phyloP scores from a whole-genome alignment of 1,140 invertebrate species.

The Calycopis cecrops region DNA sequence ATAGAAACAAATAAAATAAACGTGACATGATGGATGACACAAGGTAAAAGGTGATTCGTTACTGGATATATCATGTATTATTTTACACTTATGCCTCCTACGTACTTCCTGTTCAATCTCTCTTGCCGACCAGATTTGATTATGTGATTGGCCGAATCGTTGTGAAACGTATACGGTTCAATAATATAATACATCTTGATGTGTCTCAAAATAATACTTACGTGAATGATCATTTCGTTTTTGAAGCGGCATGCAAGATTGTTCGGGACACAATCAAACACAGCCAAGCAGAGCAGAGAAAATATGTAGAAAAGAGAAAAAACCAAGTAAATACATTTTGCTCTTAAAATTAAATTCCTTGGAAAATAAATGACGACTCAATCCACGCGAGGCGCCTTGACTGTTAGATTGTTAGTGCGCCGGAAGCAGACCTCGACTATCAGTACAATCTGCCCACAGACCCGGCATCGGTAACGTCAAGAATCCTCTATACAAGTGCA shows the following conservation, averaged over 20 bases:
- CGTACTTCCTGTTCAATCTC: slow-evolving; percentile 14
- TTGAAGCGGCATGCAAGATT: slow-evolving; percentile 84
- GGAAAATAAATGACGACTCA: slow-evolving; percentile 69
- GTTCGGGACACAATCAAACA: slow-evolving; percentile 84
- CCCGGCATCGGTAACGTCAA: slow-evolving; percentile 39
- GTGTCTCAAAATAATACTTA: slow-evolving; percentile 82
- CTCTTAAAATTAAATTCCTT: slow-evolving; percentile 68
- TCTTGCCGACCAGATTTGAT: slow-evolving; percentile 23
- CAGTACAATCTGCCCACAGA: slow-evolving; percentile 5
- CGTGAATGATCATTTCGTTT: slow-evolving; percentile 86
- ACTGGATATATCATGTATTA: slow-evolving; percentile 24
- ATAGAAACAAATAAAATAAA: slow-evolving; percentile 46
- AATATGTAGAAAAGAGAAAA: slow-evolving; percentile 82
- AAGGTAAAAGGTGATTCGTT: slow-evolving; percentile 47
- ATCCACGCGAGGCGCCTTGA: slow-evolving; percentile 66
- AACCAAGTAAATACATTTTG: slow-evolving; percentile 78
- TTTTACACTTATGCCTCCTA: slow-evolving; percentile 21
- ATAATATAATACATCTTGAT: slow-evolving; percentile 55
- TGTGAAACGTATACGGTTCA: slow-evolving; percentile 26
- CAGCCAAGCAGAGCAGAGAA: slow-evolving; percentile 86
- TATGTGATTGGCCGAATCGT: slow-evolving; percentile 21
- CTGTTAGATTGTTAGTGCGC: slow-evolving; percentile 23
- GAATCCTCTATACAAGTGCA: slow-evolving; percentile 69
- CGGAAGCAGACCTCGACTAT: background rate
- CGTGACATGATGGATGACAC: slow-evolving; percentile 57